A percentile compares a stretch with the other conserved stretches of the same genome.
phyloP scores from a whole-genome alignment of 1,140 invertebrate species.

The Megathymus violae region DNA sequence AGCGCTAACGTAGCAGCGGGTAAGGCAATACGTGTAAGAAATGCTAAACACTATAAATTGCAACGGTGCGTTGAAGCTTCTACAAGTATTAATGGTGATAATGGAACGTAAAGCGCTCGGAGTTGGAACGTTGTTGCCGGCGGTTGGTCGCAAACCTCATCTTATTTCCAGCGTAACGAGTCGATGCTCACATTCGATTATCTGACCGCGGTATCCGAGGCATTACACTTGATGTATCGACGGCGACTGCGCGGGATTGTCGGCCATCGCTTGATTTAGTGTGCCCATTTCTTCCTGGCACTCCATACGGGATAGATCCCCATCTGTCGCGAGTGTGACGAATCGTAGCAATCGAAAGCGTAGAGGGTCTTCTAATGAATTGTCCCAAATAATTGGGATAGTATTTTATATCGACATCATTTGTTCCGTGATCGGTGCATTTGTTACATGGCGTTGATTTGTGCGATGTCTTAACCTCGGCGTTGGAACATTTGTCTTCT shows the following conservation, averaged over 20 bases:
- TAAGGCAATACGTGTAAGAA: conserved; percentile 20
- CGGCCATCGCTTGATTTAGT: conserved; percentile 78
- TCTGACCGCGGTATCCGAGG: conserved; percentile 80
- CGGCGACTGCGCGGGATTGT: conserved; percentile 79
- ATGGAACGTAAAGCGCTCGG: conserved; percentile 41
- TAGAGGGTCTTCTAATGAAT: conserved; percentile 78
- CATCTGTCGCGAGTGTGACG: conserved; percentile 77
- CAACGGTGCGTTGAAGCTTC: conserved; percentile 23
- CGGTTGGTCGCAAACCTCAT: conserved; percentile 63
- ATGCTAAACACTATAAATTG: conserved; percentile 26
- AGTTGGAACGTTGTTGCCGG: conserved; percentile 57
- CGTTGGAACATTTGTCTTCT: conserved; percentile 52
- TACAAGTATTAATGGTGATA: conserved; percentile 51
- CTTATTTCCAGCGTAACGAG: conserved; percentile 81
- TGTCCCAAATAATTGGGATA: conserved; percentile 81
- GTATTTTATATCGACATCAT: conserved; percentile 79
- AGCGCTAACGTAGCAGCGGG: conserved; percentile 12
- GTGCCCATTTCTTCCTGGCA: conserved; percentile 78
- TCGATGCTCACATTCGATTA: conserved; percentile 83
- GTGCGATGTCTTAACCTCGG: conserved; percentile 69
- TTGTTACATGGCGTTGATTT: conserved; percentile 77
- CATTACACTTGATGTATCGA: conserved; percentile 82
- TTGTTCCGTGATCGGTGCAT: conserved; percentile 75
- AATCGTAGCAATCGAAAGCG: conserved; percentile 74
- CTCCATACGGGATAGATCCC: conserved; percentile 73